Evolutionary conservation across 1,140 invertebrate species (phyloP).

Genomic region (Branchinecta lynchi): DNA sequence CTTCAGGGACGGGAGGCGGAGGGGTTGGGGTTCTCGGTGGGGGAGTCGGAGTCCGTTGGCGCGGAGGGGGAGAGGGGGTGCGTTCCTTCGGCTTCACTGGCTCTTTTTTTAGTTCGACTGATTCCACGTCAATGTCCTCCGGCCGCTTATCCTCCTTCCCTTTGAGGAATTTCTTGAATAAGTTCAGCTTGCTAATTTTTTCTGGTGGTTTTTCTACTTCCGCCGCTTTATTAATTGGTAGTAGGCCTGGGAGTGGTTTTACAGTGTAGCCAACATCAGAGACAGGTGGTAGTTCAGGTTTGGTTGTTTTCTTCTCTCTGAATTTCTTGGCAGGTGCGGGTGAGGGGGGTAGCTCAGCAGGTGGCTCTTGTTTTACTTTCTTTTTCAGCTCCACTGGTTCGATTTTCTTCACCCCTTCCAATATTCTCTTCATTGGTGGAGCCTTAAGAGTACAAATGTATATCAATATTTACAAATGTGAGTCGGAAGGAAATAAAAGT

Average conservation of each 20-base stretch:
- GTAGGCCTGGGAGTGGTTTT: conserved; percentile 1
- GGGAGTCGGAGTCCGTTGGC: neutral
- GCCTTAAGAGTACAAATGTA: conserved; percentile 22
- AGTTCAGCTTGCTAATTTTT: conserved; percentile 50
- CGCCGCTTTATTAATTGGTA: conserved; percentile 16
- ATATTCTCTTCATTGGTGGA: conserved; percentile 26
- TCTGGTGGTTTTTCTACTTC: conserved; percentile 29
- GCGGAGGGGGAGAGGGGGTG: neutral
- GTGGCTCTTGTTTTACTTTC: conserved; percentile 23
- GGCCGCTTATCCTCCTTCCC: conserved; percentile 31
- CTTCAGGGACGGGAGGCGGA: neutral
- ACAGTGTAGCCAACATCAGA: neutral
- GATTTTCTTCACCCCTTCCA: conserved; percentile 37
- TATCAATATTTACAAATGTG: too few species aligned
- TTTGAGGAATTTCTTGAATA: conserved; percentile 69
- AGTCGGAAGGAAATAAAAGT: too few species aligned
- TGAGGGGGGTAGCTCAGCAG: neutral
- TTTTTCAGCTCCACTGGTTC: conserved; percentile 19
- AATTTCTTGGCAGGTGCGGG: neutral
- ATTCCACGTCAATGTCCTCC: neutral
- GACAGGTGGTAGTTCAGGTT: neutral
- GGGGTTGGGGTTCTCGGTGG: neutral
- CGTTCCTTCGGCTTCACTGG: neutral
- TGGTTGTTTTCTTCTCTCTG: conserved; percentile 15
- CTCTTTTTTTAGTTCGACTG: conserved; percentile 16